Evolutionary conservation across 2,888 invertebrate species (phyloP).

Genomic region (Epinotia nisella): DNA sequence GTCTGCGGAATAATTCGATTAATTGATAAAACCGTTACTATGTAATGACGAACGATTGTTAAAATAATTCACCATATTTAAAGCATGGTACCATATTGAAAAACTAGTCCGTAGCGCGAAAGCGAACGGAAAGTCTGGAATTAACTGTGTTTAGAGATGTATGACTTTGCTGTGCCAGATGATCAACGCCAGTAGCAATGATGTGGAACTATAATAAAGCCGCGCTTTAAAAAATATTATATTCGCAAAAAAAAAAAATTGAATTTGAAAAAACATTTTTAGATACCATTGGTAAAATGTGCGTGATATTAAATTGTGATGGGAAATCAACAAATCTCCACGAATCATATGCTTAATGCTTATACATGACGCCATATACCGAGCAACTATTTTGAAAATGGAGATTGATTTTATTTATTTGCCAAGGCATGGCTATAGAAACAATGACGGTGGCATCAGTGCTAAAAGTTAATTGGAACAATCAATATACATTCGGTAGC

Average conservation of each 20-base stretch:
- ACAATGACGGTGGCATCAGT: too few species aligned
- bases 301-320: too few species aligned
- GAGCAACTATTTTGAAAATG: constrained; percentile 45
- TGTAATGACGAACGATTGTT: constrained; percentile 79
- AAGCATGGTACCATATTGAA: constrained; percentile 65
- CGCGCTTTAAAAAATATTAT: constrained; percentile 44
- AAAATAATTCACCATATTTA: constrained; percentile 79
- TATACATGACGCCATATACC: too few species aligned
- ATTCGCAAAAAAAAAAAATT: too few species aligned
- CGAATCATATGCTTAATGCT: too few species aligned
- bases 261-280: too few species aligned
- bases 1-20: constrained; percentile 72
- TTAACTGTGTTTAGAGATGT: constrained; percentile 52
- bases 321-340: too few species aligned
- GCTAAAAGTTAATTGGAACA: too few species aligned
- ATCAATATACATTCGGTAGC: too few species aligned
- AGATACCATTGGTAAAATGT: too few species aligned
- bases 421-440: too few species aligned
- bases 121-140: constrained; percentile 54
- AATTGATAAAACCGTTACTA: constrained; percentile 81
- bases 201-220: constrained; percentile 68
- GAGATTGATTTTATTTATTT: too few species aligned
- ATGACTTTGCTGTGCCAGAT: constrained; percentile 62
- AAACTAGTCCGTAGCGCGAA: constrained; percentile 61
- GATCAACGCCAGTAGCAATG: constrained; percentile 70